Conservation (phyloP, 2,113 vertebrate genomes). For the Vulpes lagopus region DNA sequence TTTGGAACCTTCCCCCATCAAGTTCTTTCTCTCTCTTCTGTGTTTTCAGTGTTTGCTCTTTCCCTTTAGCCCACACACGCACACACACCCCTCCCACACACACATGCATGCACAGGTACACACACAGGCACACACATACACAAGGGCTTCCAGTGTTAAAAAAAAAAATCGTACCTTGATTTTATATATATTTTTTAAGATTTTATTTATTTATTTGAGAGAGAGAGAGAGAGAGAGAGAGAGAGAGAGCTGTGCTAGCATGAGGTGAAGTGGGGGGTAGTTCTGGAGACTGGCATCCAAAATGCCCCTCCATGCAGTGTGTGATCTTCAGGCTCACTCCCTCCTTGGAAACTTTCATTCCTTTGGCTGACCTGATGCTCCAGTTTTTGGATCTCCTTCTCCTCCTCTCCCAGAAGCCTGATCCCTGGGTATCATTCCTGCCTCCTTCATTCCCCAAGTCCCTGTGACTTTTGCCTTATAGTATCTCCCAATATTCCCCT, state of each 20-base stretch:
- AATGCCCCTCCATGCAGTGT: background rate
- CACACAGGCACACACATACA: background rate
- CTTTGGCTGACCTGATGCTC: rapidly evolving
- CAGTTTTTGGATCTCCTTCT: background rate
- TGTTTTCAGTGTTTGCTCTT: background rate
- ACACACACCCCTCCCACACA: rapidly evolving
- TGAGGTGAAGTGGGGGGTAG: no score
- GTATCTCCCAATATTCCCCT: background rate
- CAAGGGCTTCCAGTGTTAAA: background rate
- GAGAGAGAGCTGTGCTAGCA: background rate
- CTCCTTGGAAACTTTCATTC: background rate
- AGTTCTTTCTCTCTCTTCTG: background rate
- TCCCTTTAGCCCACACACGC: background rate
- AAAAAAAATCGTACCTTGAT: background rate
- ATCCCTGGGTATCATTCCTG: background rate
- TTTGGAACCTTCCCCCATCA: background rate
- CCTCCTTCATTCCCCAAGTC: background rate
- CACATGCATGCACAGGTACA: background rate
- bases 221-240: background rate
- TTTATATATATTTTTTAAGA: background rate
- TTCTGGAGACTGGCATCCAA: background rate
- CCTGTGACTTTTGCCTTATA: background rate
- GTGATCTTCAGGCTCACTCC: background rate
- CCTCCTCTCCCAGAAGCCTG: background rate
- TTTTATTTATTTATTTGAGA: background rate